phyloP scores from a whole-genome alignment of 1,140 invertebrate genomes.

The Oedothorax gibbosus region DNA sequence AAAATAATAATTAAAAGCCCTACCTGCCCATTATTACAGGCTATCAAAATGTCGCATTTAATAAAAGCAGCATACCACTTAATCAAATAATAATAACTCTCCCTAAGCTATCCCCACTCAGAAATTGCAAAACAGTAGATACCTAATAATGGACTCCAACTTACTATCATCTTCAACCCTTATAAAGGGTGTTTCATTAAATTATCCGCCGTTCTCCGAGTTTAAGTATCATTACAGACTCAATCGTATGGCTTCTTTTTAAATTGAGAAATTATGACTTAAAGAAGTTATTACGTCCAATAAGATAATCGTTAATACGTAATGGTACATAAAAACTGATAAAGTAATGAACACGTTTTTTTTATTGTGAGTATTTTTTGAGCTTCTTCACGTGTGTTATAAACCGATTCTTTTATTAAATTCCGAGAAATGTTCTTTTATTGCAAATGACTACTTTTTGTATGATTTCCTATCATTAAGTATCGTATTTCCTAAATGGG shows the following conservation, averaged over 20 bases:
- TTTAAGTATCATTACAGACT: conserved; percentile 36
- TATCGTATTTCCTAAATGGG: no score
- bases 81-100: not conserved
- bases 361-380: no score
- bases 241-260: not conserved
- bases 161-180: conserved; percentile 14
- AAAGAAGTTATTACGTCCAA: conserved; percentile 24
- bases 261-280: conserved; percentile 36
- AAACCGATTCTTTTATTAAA: no score
- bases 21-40: not conserved
- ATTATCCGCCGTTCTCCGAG: conserved; percentile 26
- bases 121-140: not conserved
- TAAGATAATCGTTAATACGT: conserved; percentile 25
- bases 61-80: conserved; percentile 23
- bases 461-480: no score
- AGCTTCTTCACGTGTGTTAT: no score
- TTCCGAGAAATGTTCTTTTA: no score
- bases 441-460: no score
- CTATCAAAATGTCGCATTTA: conserved; percentile 30
- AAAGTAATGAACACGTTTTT: no score
- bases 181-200: conserved; percentile 29
- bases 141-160: conserved; percentile 30
- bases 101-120: not conserved
- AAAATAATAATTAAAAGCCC: no score
- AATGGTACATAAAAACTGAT: no score